These are phyloP conservation scores for Trichomycterus rosablanca DNA, from an alignment of 2,113 vertebrate genomes.

Conservation along the genomic window DNA sequence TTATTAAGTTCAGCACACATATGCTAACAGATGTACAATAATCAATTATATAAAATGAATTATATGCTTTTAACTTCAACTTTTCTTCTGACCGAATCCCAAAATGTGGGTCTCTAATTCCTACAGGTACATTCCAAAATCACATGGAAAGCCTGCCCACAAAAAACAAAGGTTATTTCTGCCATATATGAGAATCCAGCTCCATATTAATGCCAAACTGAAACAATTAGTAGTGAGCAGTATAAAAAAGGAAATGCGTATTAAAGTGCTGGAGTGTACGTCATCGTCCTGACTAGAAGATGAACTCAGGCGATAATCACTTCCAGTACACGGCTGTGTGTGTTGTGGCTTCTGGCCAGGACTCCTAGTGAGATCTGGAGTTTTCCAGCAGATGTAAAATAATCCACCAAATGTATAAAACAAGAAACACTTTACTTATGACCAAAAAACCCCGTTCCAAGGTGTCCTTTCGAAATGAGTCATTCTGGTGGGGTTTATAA, in stretches of 20 bases:
- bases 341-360: slow-evolving; percentile 29
- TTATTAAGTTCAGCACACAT: too few species aligned
- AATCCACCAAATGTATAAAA: neutral
- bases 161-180: too few species aligned
- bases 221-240: too few species aligned
- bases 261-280: slow-evolving; percentile 43
- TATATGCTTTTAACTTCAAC: too few species aligned
- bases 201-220: too few species aligned
- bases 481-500: neutral
- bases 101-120: too few species aligned
- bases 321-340: slow-evolving; percentile 46
- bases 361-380: slow-evolving; percentile 23
- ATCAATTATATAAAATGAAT: too few species aligned
- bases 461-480: neutral
- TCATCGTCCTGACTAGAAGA: slow-evolving; percentile 47
- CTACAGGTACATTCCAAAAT: too few species aligned
- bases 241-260: slow-evolving; percentile 19
- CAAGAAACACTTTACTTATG: neutral
- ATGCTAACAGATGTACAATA: too few species aligned
- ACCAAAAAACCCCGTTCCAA: slow-evolving; percentile 17
- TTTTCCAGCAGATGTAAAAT: slow-evolving; percentile 34
- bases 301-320: slow-evolving; percentile 55
- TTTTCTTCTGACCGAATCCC: too few species aligned
- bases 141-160: too few species aligned
- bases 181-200: too few species aligned